These are phyloP conservation scores for Ceratosolen fusciceps DNA, from an alignment of 1,140 invertebrate species.

Conservation along the genomic window DNA sequence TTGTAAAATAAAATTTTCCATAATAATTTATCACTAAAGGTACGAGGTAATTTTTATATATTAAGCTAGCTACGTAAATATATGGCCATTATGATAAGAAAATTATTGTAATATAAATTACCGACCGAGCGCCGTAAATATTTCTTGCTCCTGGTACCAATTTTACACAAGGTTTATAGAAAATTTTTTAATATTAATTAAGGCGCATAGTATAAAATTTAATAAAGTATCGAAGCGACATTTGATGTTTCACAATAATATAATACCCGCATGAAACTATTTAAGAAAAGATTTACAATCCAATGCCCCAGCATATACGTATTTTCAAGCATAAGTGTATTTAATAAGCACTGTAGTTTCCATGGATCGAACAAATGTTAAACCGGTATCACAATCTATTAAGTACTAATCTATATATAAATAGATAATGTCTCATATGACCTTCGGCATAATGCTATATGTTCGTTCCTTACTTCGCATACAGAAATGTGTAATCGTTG, in stretches of 20 bases:
- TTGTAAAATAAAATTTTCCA: too few species aligned
- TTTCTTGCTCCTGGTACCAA: too few species aligned
- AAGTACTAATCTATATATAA: background rate
- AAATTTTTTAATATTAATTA: too few species aligned
- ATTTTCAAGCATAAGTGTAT: background rate
- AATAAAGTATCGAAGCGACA: too few species aligned
- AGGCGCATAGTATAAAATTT: too few species aligned
- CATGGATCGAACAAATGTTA: background rate
- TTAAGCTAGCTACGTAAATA: too few species aligned
- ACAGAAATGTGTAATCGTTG: background rate
- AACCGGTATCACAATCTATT: background rate
- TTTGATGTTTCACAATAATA: background rate
- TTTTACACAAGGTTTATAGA: too few species aligned
- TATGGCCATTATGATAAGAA: too few species aligned
- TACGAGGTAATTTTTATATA: too few species aligned
- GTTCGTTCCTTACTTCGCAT: background rate
- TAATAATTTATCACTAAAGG: too few species aligned
- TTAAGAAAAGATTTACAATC: background rate
- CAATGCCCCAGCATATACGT: background rate
- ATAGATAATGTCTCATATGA: background rate
- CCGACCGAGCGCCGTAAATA: too few species aligned
- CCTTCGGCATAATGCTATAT: background rate
- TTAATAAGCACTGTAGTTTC: background rate
- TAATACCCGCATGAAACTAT: background rate
- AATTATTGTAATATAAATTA: too few species aligned